These are phyloP conservation scores for Myotis davidii DNA, from an alignment of 2,113 vertebrate species.

Conservation along the genomic window DNA sequence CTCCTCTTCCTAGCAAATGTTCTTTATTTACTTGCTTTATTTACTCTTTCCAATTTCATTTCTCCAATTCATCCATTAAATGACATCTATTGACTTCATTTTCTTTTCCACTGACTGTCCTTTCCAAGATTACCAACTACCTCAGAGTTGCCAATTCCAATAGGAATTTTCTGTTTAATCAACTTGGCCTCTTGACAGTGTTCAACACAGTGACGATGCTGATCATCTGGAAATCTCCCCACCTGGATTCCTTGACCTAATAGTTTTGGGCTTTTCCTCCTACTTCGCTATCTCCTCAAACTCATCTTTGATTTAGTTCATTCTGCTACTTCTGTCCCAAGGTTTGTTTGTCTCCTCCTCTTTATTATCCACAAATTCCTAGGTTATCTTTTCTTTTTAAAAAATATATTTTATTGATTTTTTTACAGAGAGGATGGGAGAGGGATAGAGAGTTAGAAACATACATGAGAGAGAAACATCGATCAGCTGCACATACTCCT, in stretches of 20 bases:
- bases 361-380: not conserved
- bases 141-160: not conserved
- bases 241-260: not conserved
- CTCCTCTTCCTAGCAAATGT: not conserved
- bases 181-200: not conserved
- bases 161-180: not conserved
- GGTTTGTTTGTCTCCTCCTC: not conserved
- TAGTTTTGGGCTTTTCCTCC: not conserved
- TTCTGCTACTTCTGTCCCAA: not conserved
- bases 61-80: not conserved
- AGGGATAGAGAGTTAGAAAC: too few species aligned
- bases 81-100: not conserved
- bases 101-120: not conserved
- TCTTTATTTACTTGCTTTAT: not conserved
- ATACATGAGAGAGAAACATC: too few species aligned
- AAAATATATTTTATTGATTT: too few species aligned
- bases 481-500: too few species aligned
- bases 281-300: not conserved
- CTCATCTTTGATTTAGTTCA: not conserved
- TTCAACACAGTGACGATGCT: not conserved
- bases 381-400: not conserved
- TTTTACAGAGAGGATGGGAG: too few species aligned
- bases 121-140: conserved; percentile 19
- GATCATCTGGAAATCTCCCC: not conserved
- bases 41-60: not conserved